Base-by-base conservation (phyloP, 2,888 invertebrate genomes). In the Microctonus hyperodae region DNA sequence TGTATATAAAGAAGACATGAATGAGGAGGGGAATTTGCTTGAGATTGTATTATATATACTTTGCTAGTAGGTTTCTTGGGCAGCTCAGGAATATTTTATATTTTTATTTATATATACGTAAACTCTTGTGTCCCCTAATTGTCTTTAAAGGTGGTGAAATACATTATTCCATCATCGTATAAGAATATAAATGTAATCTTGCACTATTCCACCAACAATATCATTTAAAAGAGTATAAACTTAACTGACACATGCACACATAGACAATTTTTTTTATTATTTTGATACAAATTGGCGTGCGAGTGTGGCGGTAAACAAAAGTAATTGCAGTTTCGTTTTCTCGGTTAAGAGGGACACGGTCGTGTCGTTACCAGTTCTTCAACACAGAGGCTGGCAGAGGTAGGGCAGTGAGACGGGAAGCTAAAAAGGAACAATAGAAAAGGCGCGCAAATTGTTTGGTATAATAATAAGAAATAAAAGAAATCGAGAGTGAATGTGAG, bases 61-160 rank as follows among this genome's bases (percentile, higher is more conserved):
- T n/a, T n/a, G n/a, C n/a, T n/a, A n/a, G 48, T 50, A 75, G 78
- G 76, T 74, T 74, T 74, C 75, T 73, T 55, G 70, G 9, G 44
- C 44, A 44, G n/a, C n/a, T n/a, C n/a, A n/a, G n/a, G n/a, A n/a
- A n/a, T n/a, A n/a, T n/a, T n/a, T n/a, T n/a, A n/a, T n/a, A n/a
- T n/a, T n/a, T n/a, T n/a, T 44, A 44, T 44, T 16, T 44, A 44
- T 76, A 70, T n/a, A n/a, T n/a, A n/a, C n/a, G n/a, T n/a, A n/a
- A n/a, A n/a, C 73, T 77, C 75, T 73, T 48, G 48, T 33, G 48
- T 56, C 58, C 58, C 58, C 35, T 65, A 67, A 66, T 66, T 62
- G 74, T 81, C 79, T 77, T 74, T 77, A 73, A 75, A 78, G 22
- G 78, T 80, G 80, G 76, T 75, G 81, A 76, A 81, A 81, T 76